Evolutionary conservation across 2,113 vertebrate genomes (phyloP).

Genomic region (Silurus asotus): DNA sequence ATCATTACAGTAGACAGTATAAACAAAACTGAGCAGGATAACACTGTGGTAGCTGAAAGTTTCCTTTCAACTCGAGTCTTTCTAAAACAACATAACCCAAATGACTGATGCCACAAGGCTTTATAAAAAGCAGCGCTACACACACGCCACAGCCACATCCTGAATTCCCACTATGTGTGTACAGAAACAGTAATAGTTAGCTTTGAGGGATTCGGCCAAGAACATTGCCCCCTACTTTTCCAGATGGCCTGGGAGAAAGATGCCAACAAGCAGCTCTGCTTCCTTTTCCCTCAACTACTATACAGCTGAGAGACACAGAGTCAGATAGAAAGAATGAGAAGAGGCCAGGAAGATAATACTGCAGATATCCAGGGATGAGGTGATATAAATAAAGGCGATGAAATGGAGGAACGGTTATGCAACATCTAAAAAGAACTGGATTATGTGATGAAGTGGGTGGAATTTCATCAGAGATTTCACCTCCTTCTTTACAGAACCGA

Average conservation of each 20-base stretch:
- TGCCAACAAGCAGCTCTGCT: conserved; percentile 35
- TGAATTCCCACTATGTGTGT: neutral
- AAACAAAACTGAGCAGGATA: neutral
- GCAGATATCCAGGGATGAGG: neutral
- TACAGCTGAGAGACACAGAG: neutral
- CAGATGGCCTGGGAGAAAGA: conserved; percentile 36
- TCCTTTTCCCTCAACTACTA: neutral
- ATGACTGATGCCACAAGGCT: conserved; percentile 4
- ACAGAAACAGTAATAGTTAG: conserved; percentile 1
- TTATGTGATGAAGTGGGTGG: conserved; percentile 52
- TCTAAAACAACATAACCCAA: neutral
- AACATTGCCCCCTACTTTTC: conserved; percentile 29
- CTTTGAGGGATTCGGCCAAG: conserved; percentile 20
- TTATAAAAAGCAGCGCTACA: conserved; percentile 18
- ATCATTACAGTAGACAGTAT: neutral
- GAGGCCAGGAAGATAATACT: neutral
- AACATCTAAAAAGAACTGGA: conserved; percentile 53
- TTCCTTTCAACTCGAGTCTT: neutral
- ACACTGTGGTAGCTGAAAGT: neutral
- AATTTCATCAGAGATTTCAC: conserved; percentile 60
- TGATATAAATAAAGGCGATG: neutral
- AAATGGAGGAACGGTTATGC: conserved; percentile 4
- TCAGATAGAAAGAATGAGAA: neutral
- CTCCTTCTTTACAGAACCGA: neutral
- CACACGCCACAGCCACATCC: conserved; percentile 23